Conservation (phyloP, 2,797 vertebrate genomes). For the Sebastes hubbsi region DNA sequence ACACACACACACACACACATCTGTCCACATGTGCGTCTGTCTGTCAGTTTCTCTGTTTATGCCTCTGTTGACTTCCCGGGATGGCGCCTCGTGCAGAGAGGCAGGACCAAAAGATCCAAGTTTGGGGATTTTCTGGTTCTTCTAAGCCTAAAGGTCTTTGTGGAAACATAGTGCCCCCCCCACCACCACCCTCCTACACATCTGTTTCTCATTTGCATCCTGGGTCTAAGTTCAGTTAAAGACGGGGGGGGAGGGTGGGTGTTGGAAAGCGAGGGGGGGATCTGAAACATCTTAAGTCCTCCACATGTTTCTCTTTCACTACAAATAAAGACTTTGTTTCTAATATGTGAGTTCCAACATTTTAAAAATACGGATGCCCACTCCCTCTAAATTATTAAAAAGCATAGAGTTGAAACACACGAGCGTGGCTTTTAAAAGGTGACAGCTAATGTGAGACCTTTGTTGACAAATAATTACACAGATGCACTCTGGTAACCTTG, state of each 20-base stretch:
- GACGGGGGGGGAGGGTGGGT: neutral
- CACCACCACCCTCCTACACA: conserved; percentile 52
- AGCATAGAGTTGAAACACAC: neutral
- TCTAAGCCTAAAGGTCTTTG: conserved; percentile 51
- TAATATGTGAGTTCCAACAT: neutral
- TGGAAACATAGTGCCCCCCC: conserved; percentile 36
- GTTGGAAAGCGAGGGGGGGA: conserved; percentile 3
- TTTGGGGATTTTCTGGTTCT: conserved; percentile 60
- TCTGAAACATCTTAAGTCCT: conserved; percentile 38
- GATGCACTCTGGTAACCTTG: neutral
- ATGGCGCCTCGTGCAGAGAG: conserved; percentile 31
- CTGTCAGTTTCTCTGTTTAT: conserved; percentile 23
- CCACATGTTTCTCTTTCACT: conserved; percentile 37
- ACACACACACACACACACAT: conserved; percentile 33
- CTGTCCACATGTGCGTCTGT: conserved; percentile 46
- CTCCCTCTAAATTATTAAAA: conserved; percentile 1
- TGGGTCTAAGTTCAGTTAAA: conserved; percentile 58
- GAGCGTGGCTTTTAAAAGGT: conserved; percentile 31
- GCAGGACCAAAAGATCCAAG: conserved; percentile 31
- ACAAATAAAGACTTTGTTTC: conserved; percentile 35
- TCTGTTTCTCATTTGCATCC: conserved; percentile 76
- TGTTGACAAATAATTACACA: conserved; percentile 24
- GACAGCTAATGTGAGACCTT: conserved; percentile 6
- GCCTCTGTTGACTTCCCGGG: conserved; percentile 13
- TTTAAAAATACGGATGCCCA: neutral